These are phyloP conservation scores for Epinephelus awoara DNA, from an alignment of 2,797 vertebrate genomes.

Conservation along the genomic window DNA sequence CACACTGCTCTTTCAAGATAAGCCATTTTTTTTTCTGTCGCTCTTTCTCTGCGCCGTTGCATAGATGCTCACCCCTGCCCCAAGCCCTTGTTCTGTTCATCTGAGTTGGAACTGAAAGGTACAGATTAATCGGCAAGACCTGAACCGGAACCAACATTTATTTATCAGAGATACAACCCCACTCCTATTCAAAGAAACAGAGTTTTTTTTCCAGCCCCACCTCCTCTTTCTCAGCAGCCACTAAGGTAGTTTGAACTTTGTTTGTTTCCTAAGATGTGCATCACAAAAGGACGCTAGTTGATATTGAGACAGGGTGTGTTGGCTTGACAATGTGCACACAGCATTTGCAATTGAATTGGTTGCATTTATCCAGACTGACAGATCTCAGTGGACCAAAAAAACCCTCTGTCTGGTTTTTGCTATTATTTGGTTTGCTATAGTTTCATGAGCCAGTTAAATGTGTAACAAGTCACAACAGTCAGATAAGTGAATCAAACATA, in stretches of 20 bases:
- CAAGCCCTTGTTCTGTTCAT: conserved; percentile 79
- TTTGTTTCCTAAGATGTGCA: conserved; percentile 45
- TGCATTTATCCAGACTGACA: conserved; percentile 34
- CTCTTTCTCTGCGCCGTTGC: conserved; percentile 67
- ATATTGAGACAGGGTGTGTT: conserved; percentile 48
- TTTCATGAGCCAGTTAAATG: neutral
- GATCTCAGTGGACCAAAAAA: conserved; percentile 31
- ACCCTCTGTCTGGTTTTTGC: neutral
- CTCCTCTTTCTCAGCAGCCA: conserved; percentile 12
- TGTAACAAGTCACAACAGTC: neutral
- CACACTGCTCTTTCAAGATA: conserved; percentile 86
- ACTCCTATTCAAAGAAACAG: conserved; percentile 27
- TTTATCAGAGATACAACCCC: conserved; percentile 58
- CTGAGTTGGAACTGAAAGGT: conserved; percentile 75
- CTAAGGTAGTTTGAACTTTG: conserved; percentile 42
- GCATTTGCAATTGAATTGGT: conserved; percentile 65
- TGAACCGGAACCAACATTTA: conserved; percentile 79
- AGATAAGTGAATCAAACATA: neutral
- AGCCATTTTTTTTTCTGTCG: conserved; percentile 72
- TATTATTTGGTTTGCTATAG: conserved; percentile 12
- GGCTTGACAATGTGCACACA: conserved; percentile 41
- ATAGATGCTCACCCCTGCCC: conserved; percentile 78
- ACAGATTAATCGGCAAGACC: conserved; percentile 70
- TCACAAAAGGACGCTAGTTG: conserved; percentile 41
- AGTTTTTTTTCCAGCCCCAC: conserved; percentile 16